phyloP scores from a whole-genome alignment of 2,797 vertebrate genomes.

The Enteromius unitaeniatus region DNA sequence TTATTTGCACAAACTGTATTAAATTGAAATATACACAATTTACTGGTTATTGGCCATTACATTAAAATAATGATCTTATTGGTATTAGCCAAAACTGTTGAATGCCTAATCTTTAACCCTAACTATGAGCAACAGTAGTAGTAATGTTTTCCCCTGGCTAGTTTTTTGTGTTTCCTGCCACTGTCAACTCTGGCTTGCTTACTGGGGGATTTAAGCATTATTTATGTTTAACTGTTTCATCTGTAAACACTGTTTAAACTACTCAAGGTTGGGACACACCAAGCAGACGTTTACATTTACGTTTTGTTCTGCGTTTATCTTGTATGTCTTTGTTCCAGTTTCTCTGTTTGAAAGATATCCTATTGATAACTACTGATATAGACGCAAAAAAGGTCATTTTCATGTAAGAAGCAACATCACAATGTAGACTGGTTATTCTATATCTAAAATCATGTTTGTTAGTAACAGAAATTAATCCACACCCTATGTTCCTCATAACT shows the following conservation, averaged over 20 bases:
- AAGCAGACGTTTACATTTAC: no score
- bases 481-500: not conserved
- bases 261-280: no score
- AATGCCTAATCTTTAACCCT: not conserved
- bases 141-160: not conserved
- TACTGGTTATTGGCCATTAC: not conserved
- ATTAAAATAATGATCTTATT: not conserved
- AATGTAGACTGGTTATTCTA: no score
- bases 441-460: not conserved
- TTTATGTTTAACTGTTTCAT: not conserved
- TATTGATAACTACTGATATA: no score
- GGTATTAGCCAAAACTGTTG: not conserved
- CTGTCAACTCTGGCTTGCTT: not conserved
- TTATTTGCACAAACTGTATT: no score
- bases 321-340: no score
- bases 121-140: not conserved
- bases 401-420: not conserved
- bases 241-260: not conserved
- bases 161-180: not conserved
- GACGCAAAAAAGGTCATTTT: not conserved
- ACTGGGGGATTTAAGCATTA: not conserved
- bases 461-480: not conserved
- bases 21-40: not conserved
- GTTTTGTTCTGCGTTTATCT: no score
- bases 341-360: no score